These are phyloP conservation scores for Umimayanthus kanabou DNA, from an alignment of 92 coral and sea anemone species.

Conservation along the genomic window DNA sequence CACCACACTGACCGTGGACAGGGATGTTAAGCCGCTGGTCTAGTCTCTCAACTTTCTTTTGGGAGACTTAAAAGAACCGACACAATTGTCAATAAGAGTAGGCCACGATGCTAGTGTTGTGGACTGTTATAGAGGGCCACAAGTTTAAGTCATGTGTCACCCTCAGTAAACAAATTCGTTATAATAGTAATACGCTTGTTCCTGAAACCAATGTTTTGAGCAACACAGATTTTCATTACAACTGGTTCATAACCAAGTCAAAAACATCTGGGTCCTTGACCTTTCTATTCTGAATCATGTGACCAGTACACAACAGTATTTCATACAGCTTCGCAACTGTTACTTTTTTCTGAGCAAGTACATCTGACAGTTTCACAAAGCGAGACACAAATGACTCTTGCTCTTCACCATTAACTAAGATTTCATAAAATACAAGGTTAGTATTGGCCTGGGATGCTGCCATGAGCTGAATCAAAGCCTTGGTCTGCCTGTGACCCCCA, in stretches of 20 bases:
- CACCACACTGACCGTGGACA: no score
- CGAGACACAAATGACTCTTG: slow-evolving; percentile 24
- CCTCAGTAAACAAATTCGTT: no score
- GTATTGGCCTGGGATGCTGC: slow-evolving; percentile 31
- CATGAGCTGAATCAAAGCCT: slow-evolving; percentile 39
- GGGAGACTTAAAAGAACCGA: no score
- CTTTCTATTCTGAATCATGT: background rate
- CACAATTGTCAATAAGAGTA: no score
- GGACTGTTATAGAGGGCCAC: no score
- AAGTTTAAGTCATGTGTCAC: no score
- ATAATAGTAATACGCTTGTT: no score
- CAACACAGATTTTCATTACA: background rate
- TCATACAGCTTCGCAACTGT: slow-evolving; percentile 28
- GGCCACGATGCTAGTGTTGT: no score
- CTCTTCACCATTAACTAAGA: background rate
- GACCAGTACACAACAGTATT: slow-evolving; percentile 1
- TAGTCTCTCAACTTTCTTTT: no score
- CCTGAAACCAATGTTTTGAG: background rate
- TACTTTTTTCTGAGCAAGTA: background rate
- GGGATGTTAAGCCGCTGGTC: no score
- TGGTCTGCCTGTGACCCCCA: slow-evolving; percentile 31
- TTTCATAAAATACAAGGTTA: slow-evolving; percentile 25
- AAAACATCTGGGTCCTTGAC: slow-evolving; percentile 15
- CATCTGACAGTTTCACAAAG: slow-evolving; percentile 1
- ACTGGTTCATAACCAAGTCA: background rate